These are phyloP conservation scores for Leucophenga montana DNA, from an alignment of 2,888 invertebrate species.

Conservation along the genomic window DNA sequence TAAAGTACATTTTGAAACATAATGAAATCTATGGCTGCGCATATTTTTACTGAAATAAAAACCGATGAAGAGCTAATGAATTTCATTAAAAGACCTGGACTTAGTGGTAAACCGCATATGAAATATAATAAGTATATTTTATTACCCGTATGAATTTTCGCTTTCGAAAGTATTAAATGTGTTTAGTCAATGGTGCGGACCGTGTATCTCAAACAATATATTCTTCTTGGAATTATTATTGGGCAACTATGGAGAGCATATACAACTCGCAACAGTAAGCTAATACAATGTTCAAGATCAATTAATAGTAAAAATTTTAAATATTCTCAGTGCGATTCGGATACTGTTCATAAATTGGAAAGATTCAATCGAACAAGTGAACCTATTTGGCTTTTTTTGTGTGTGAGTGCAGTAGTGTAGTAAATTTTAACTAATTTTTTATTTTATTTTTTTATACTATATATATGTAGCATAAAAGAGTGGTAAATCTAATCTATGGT, in stretches of 20 bases:
- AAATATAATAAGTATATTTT: not conserved
- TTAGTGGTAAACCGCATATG: not conserved
- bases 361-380: not conserved
- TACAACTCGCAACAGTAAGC: not conserved
- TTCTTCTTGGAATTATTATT: not conserved
- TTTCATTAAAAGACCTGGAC: not conserved
- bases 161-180: not conserved
- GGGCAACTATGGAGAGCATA: not conserved
- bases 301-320: not conserved
- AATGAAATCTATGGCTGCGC: not conserved
- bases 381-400: not conserved
- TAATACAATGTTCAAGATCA: not conserved
- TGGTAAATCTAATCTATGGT: not conserved
- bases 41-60: not conserved
- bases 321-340: not conserved
- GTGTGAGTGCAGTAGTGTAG: not conserved
- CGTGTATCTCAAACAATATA: not conserved
- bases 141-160: not conserved
- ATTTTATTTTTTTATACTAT: not conserved
- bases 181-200: slow-evolving; percentile 7
- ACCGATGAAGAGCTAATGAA: not conserved
- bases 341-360: not conserved
- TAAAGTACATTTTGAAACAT: not conserved
- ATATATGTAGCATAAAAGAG: not conserved
- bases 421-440: no score